Conservation (phyloP, 2,113 vertebrate genomes). For the Cariama cristata region DNA sequence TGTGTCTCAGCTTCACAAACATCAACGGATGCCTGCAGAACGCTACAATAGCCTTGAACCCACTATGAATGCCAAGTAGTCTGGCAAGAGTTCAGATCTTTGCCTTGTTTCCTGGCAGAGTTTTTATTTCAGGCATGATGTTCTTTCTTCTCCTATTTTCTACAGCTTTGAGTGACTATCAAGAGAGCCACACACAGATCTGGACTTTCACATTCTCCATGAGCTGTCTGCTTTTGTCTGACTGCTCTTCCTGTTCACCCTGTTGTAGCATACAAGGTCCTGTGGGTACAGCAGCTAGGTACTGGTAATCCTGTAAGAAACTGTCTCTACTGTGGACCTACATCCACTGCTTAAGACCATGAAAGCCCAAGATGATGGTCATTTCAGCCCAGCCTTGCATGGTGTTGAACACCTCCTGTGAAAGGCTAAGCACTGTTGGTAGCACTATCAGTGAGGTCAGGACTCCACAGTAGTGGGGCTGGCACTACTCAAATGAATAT, state of each 20-base stretch:
- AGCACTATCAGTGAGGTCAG: neutral
- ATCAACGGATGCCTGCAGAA: neutral
- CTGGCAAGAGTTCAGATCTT: neutral
- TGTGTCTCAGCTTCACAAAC: neutral
- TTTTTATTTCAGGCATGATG: neutral
- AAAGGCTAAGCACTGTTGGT: neutral
- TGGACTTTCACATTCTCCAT: neutral
- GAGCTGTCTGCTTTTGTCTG: neutral
- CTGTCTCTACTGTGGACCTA: neutral
- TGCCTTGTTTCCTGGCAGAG: neutral
- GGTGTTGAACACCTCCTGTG: neutral
- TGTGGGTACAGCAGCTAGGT: neutral
- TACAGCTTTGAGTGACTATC: neutral
- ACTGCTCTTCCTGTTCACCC: neutral
- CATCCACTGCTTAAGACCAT: neutral
- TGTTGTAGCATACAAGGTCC: neutral
- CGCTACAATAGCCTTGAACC: neutral
- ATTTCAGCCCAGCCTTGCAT: neutral
- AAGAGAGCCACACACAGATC: neutral
- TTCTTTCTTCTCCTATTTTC: neutral
- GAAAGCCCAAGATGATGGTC: neutral
- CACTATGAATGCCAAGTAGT: neutral
- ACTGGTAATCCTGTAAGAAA: neutral
- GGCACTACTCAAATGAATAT: neutral
- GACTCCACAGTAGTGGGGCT: neutral